A percentile compares a stretch with the other conserved stretches of the same genome.
phyloP scores from a whole-genome alignment of 2,797 vertebrate species.

The Myotis vivesi region DNA sequence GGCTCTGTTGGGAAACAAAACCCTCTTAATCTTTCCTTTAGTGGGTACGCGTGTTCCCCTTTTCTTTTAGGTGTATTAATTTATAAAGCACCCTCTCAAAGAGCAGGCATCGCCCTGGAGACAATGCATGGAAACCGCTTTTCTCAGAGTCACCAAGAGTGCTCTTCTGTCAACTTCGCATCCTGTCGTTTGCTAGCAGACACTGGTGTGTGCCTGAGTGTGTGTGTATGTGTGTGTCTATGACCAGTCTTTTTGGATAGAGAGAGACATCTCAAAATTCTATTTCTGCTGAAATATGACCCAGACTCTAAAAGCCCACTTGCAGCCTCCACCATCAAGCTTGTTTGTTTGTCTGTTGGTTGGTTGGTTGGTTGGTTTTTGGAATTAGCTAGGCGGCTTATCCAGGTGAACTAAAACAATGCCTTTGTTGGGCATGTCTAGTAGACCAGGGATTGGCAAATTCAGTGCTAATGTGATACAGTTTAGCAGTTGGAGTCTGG shows the following conservation, averaged over 20 bases:
- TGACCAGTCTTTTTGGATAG: background rate
- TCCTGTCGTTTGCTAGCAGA: background rate
- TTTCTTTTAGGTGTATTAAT: conserved; percentile 36
- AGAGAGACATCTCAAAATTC: background rate
- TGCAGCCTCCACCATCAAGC: background rate
- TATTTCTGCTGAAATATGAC: background rate
- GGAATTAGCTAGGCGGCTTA: background rate
- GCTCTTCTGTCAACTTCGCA: background rate
- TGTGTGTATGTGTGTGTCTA: background rate
- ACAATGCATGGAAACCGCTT: background rate
- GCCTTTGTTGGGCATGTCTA: too few species aligned
- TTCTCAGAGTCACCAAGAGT: background rate
- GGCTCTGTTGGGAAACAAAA: background rate
- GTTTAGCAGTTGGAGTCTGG: rapidly evolving
- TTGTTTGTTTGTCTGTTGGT: too few species aligned
- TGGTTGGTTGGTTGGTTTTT: too few species aligned
- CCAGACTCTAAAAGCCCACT: background rate
- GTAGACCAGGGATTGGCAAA: too few species aligned
- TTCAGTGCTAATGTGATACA: rapidly evolving
- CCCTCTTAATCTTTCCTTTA: background rate
- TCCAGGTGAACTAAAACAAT: background rate
- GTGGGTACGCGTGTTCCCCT: background rate
- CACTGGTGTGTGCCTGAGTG: too few species aligned
- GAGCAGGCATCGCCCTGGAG: conserved; percentile 35
- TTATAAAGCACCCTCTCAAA: conserved; percentile 32